A percentile compares a stretch with the other conserved stretches of the same genome.
phyloP scores from a whole-genome alignment of 2,888 invertebrate genomes.

The Xestia sexstrigata region DNA sequence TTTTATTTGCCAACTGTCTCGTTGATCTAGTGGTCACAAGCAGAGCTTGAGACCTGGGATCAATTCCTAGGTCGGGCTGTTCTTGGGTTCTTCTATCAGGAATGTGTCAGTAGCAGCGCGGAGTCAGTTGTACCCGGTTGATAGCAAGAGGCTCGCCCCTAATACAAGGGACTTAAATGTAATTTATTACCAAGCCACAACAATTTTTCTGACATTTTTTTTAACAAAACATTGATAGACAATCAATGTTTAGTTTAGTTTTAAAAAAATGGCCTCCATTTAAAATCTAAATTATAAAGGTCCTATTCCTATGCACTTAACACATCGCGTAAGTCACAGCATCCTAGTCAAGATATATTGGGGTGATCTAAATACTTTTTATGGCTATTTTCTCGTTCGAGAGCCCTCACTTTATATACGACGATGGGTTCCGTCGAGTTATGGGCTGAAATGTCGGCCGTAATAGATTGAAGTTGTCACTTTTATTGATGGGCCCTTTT shows the following conservation, averaged over 20 bases:
- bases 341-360: slow-evolving; percentile 72
- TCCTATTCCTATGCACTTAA: slow-evolving; percentile 19
- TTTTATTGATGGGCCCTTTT: slow-evolving; percentile 71
- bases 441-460: slow-evolving; percentile 63
- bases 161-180: neutral
- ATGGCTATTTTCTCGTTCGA: slow-evolving; percentile 69
- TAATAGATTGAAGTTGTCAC: slow-evolving; percentile 70
- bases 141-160: neutral
- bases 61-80: neutral
- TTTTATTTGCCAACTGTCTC: neutral
- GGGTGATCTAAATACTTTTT: slow-evolving; percentile 78
- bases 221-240: neutral
- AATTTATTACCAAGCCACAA: neutral
- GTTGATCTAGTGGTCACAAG: neutral
- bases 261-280: too few species aligned
- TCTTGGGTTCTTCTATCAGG: neutral
- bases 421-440: slow-evolving; percentile 65
- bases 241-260: too few species aligned
- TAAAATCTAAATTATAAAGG: neutral
- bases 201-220: neutral
- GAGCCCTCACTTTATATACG: slow-evolving; percentile 54
- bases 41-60: neutral
- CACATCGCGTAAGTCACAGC: slow-evolving; percentile 57
- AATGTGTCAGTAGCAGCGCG: neutral
- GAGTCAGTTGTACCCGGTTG: neutral